Percentiles rank a stretch among this genome's conserved stretches.
Evolutionary conservation across 2,797 vertebrate species (phyloP).

Genomic region (Takifugu ocellatus): DNA sequence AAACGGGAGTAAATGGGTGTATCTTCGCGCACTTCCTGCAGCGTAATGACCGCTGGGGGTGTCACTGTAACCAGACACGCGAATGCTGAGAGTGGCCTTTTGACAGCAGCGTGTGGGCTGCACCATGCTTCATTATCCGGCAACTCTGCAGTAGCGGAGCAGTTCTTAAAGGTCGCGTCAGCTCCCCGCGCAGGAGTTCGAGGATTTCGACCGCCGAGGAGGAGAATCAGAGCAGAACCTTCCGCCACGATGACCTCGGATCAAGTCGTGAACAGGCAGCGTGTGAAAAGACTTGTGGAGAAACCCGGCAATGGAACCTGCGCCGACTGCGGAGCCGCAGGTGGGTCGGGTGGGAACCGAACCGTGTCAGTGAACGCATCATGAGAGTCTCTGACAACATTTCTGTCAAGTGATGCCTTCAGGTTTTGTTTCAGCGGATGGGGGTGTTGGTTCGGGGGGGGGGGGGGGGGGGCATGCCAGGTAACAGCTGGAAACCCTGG

Average conservation of each 20-base stretch:
- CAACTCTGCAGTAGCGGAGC: too few species aligned
- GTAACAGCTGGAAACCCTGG: too few species aligned
- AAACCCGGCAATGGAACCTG: constrained; percentile 63
- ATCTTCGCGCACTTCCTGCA: not conserved
- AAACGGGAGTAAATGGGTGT: not conserved
- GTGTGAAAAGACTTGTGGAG: constrained; percentile 44
- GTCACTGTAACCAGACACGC: constrained; percentile 21
- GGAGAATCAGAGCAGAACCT: not conserved
- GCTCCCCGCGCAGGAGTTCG: too few species aligned
- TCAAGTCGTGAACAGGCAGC: constrained; percentile 39
- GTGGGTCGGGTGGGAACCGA: constrained; percentile 29
- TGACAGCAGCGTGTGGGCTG: not conserved
- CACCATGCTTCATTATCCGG: not conserved
- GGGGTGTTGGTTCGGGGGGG: too few species aligned
- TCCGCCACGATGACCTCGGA: constrained; percentile 36
- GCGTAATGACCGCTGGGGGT: constrained; percentile 40
- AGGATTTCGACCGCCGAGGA: not conserved
- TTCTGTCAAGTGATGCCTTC: not conserved
- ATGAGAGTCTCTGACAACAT: too few species aligned
- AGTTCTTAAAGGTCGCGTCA: too few species aligned
- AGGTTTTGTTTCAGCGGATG: not conserved
- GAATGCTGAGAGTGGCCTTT: not conserved
- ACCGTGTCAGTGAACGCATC: not conserved
- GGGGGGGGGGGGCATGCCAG: too few species aligned
- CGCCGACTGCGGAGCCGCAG: constrained; percentile 66